Base-by-base conservation (phyloP, 2,113 vertebrate species). In the Lichenostomus cassidix region DNA sequence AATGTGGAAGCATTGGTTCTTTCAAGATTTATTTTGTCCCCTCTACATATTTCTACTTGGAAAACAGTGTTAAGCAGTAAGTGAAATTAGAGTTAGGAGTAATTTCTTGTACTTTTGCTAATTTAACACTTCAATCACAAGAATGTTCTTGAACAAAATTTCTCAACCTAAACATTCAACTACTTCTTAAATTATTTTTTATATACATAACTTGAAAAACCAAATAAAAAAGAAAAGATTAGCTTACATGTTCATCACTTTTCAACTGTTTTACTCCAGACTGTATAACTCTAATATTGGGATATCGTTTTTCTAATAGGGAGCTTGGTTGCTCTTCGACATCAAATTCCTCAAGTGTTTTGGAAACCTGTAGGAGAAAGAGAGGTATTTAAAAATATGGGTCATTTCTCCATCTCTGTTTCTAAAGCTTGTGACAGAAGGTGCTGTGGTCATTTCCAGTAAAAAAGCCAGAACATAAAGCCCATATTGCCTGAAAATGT, bases 301-400 rank as follows among this genome's bases (percentile, higher is more conserved):
- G 98, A 90, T 98, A 98, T 77, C 97, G 98, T 47, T 97, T 98
- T 96, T 98, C 97, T 94, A 99, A 93, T 11, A 98, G 62, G 89
- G 96, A 98, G 93, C 97, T 97, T 31, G 98, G 98, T 62, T 97
- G 98, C 92, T 99, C 99, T 97, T 99, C 99, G 13, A 99, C 98
- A 79, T 98, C 98, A 97, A 99, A 99, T 85, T 99, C 99, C 95
- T 99, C 99, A 74, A 99, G 94, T 7, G 96, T 97, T 97, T 97
- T 98, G 29, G 99, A 99, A 49, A 99, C 98, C 99, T 99, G 90
- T 42, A 86, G 22, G 55, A 88, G 37, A 87, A 83, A 47, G 7
- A 75, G 4, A 74, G 4, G 4, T 47, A 80, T 55, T 91, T 62
- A 35, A 74, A 87, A 83, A 76, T 17, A 77, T 2, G 2, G 15